A percentile compares a stretch with the other conserved stretches of the same genome.
Conservation (phyloP, 2,113 vertebrate species). For the Poecile atricapillus region DNA sequence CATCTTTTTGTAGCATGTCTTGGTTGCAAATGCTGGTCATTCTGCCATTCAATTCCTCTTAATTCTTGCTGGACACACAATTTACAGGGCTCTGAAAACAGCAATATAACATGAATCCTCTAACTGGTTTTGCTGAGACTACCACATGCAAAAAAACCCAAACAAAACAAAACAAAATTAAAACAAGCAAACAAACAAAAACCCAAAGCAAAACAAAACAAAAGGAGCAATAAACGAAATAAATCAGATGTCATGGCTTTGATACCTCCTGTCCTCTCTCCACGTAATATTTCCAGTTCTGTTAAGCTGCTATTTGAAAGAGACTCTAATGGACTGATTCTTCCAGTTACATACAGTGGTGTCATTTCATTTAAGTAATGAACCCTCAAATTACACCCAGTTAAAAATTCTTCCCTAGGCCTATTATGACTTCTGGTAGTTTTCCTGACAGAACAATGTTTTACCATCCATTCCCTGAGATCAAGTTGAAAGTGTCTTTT, state of each 20-base stretch:
- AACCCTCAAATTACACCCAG: not conserved
- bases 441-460: not conserved
- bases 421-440: not conserved
- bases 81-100: not conserved
- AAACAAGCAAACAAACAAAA: no score
- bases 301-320: not conserved
- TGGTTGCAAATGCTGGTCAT: not conserved
- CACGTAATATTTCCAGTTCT: not conserved
- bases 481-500: not conserved
- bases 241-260: not conserved
- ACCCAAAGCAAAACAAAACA: not conserved
- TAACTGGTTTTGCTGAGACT: not conserved
- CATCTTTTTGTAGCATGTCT: not conserved
- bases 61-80: not conserved
- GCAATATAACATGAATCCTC: not conserved
- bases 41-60: not conserved
- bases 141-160: not conserved
- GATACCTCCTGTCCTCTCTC: not conserved
- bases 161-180: no score
- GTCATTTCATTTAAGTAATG: not conserved
- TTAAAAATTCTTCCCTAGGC: not conserved
- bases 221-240: not conserved
- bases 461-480: not conserved
- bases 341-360: not conserved
- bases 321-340: not conserved